Evolutionary conservation across 2,113 vertebrate genomes (phyloP), one percentile per base, ranked within the genome.

Genomic region (Laticauda laticaudata): DNA sequence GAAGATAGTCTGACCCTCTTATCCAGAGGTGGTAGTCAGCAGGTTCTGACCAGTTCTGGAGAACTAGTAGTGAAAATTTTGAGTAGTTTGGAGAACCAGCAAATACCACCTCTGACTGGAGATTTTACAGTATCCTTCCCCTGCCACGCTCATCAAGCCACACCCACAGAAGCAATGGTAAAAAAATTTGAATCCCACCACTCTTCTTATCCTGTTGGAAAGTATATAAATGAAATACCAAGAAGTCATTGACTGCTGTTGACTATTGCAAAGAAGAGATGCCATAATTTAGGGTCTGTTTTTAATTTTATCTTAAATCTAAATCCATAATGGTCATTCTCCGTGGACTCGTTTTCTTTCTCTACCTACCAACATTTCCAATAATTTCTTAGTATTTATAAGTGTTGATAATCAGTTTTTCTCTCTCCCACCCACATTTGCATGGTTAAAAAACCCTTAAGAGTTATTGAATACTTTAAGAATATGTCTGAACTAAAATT

Each of bases 191-290:
- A 48, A 48, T 48, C 48, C 48, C 48, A 48, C 48, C 1, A 5
- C 48, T 48, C 1, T 7, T 48, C 48, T 48, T 95, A 90, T 93
- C 92, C 93, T 95, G 93, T 93, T 93, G 94, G 85, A 94, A 89
- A 93, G 34, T 92, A 61, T 95, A 7, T 14, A 94, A 95, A 92
- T 56, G 88, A 64, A 93, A 92, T 6, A 43, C 53, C 43, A 89
- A 43, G 29, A 89, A 39, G 45, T 34, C 12, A n/a, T 92, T 93
- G 88, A 94, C 93, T 93, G 88, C 85, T 93, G 54, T 64, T 93
- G 11, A 43, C 91, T 0, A 8, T 89, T 94, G 94, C 90, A 57
- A 43, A 48, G 10, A 3, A 34, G 54, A 45, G 91, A 20, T 34
- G 39, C 0, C 39, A 6, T 85, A 86, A 57, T 59, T 64, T 92